Conservation (phyloP, 2,113 vertebrate species). For the Thunnus maccoyii region DNA sequence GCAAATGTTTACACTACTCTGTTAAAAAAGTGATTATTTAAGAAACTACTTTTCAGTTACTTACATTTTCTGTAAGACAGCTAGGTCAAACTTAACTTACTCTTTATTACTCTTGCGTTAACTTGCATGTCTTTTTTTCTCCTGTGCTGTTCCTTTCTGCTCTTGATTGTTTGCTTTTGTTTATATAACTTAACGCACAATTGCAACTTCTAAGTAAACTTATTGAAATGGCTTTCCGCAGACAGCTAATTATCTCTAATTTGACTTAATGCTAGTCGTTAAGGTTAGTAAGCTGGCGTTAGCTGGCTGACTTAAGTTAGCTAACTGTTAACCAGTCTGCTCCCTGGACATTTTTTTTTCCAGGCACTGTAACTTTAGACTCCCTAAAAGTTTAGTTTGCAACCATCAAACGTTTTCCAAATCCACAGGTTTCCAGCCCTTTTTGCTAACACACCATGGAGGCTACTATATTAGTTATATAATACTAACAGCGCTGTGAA, state of each 20-base stretch:
- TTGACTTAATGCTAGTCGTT: not conserved
- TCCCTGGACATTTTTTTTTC: slow-evolving; percentile 17
- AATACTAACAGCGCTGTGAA: not conserved
- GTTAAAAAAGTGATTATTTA: not conserved
- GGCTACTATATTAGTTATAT: not conserved
- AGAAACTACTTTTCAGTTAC: accelerated
- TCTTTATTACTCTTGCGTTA: not conserved
- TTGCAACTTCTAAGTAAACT: not conserved
- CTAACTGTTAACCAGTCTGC: not conserved
- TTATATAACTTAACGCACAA: not conserved
- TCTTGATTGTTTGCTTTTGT: no score
- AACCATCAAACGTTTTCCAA: not conserved
- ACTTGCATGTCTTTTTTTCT: not conserved
- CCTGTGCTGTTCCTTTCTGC: not conserved
- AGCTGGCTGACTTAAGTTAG: slow-evolving; percentile 22
- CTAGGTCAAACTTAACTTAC: slow-evolving; percentile 1
- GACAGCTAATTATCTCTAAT: not conserved
- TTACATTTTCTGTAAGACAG: accelerated
- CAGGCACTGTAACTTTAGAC: not conserved
- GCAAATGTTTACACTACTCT: not conserved
- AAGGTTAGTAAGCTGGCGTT: slow-evolving; percentile 5
- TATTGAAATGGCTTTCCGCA: not conserved
- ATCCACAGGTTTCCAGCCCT: not conserved
- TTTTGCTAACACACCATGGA: not conserved
- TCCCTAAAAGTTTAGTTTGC: not conserved